Evolutionary conservation across 2,888 invertebrate genomes (phyloP).

Genomic region (Caenorhabditis doughertyi): DNA sequence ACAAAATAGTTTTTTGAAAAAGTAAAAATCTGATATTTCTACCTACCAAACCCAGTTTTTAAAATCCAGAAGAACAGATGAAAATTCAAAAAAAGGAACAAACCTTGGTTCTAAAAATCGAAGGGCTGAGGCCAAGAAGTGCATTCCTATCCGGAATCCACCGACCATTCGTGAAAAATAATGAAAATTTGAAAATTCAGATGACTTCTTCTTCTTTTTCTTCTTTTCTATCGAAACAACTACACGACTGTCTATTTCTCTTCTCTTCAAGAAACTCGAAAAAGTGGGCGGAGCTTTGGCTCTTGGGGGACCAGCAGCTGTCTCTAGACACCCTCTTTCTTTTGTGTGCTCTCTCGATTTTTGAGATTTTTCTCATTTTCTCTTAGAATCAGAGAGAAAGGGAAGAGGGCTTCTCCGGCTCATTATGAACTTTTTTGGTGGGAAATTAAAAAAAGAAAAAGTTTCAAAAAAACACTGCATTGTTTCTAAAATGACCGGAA

Average conservation of each 20-base stretch:
- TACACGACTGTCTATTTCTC: constrained; percentile 27
- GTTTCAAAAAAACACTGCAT: not conserved
- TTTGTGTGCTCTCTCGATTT: not conserved
- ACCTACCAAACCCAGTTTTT: not conserved
- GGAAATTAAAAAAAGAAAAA: constrained; percentile 10
- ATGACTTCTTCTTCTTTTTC: not conserved
- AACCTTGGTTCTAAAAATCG: constrained; percentile 82
- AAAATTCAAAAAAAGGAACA: constrained; percentile 33
- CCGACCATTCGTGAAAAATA: constrained; percentile 75
- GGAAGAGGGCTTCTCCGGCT: too few relatives aligned
- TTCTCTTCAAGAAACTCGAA: not conserved
- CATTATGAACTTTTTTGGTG: constrained; percentile 49
- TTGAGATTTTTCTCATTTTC: constrained; percentile 17
- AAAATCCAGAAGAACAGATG: not conserved
- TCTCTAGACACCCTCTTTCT: constrained; percentile 23
- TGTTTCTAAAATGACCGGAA: constrained; percentile 41
- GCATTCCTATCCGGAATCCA: constrained; percentile 82
- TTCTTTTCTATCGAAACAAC: constrained; percentile 19
- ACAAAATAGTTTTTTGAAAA: not conserved
- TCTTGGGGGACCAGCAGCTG: constrained; percentile 43
- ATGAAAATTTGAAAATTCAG: not conserved
- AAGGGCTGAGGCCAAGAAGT: constrained; percentile 82
- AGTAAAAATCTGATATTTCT: not conserved
- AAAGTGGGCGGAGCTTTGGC: constrained; percentile 60
- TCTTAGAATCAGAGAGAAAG: not conserved